These are phyloP conservation scores for Gallirallus australis DNA, from an alignment of 2,797 vertebrate species.

Conservation along the genomic window DNA sequence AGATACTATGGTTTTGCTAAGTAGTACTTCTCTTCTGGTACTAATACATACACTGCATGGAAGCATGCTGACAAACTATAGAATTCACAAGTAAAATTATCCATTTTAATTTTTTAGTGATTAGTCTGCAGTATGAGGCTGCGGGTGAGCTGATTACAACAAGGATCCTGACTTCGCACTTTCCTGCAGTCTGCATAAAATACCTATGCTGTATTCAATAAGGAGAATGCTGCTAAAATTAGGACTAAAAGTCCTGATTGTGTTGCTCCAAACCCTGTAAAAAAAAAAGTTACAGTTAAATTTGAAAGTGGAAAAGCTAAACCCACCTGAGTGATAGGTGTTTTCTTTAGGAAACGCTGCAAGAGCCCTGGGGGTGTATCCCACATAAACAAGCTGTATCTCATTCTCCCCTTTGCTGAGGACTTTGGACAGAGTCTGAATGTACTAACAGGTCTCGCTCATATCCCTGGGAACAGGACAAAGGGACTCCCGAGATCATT, in stretches of 20 bases:
- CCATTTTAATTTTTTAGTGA: background rate
- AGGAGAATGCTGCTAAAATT: background rate
- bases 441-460: background rate
- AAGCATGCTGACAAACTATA: background rate
- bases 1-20: background rate
- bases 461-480: background rate
- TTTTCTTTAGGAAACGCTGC: background rate
- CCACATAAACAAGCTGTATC: background rate
- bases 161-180: background rate
- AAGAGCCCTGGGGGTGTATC: background rate
- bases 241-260: background rate
- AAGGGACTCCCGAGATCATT: background rate
- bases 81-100: background rate
- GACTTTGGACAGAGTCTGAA: background rate
- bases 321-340: background rate
- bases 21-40: background rate
- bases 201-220: background rate
- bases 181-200: background rate
- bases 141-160: background rate
- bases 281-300: background rate
- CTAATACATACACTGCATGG: background rate
- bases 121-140: background rate
- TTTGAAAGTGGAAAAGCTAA: background rate
- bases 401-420: background rate
- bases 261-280: background rate